Percentiles rank a stretch among this genome's conserved stretches.
Conservation (phyloP, 2,888 invertebrate species). For the Gnatocerus cornutus region DNA sequence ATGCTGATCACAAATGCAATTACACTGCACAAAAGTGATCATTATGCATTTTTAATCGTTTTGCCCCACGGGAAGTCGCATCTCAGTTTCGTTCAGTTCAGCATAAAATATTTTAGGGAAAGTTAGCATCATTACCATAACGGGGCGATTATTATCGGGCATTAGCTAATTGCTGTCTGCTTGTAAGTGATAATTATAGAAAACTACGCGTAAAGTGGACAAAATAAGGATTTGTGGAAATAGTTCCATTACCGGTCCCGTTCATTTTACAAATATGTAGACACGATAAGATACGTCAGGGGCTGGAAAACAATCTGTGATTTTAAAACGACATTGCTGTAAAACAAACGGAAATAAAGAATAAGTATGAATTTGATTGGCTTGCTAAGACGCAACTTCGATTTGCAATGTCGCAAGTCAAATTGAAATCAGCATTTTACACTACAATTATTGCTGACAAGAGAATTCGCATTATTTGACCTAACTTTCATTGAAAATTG, state of each 20-base stretch:
- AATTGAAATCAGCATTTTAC: too few species aligned
- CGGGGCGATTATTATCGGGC: conserved; percentile 24
- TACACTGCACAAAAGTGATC: neutral
- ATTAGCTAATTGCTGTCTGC: conserved; percentile 45
- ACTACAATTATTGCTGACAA: too few species aligned
- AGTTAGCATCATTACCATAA: conserved; percentile 20
- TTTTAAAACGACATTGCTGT: neutral
- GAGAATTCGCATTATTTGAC: too few species aligned
- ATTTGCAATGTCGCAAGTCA: too few species aligned
- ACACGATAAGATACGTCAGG: conserved; percentile 30
- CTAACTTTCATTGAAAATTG: too few species aligned
- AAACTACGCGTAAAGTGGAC: conserved; percentile 33
- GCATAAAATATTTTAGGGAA: conserved; percentile 26
- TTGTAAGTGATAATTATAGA: conserved; percentile 51
- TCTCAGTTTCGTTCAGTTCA: too few species aligned
- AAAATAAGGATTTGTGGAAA: conserved; percentile 20
- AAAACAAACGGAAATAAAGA: too few species aligned
- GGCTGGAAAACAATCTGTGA: neutral
- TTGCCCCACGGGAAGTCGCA: neutral
- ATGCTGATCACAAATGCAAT: neutral
- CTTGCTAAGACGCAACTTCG: too few species aligned
- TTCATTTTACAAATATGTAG: conserved; percentile 34
- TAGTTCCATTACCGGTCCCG: neutral
- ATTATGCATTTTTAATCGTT: conserved; percentile 6
- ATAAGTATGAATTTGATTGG: too few species aligned